Conservation (phyloP, 2,888 invertebrate genomes). For the Nymphalis c-album region DNA sequence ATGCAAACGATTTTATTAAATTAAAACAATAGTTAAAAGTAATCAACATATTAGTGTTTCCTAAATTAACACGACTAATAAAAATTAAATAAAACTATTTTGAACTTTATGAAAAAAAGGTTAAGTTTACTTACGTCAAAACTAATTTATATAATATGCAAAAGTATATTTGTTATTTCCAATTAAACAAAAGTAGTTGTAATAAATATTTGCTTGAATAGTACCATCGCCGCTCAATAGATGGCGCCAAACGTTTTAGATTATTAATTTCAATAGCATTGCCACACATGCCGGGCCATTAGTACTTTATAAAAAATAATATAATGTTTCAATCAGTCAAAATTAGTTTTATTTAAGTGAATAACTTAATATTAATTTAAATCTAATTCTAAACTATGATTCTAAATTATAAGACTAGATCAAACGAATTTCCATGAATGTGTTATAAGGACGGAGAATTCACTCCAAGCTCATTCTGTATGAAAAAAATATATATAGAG, state of each 20-base stretch:
- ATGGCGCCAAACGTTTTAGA: no score
- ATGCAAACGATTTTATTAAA: conserved; percentile 15
- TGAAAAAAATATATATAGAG: conserved; percentile 9
- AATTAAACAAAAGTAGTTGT: no score
- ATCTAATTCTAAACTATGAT: conserved; percentile 38
- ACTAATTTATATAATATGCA: no score
- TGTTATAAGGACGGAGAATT: conserved; percentile 57
- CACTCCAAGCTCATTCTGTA: conserved; percentile 57
- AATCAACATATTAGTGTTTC: conserved; percentile 8
- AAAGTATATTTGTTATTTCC: no score
- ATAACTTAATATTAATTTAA: conserved; percentile 14
- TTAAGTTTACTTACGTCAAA: background rate
- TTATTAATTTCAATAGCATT: no score
- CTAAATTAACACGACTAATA: conserved; percentile 10
- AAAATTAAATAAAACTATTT: conserved; percentile 7
- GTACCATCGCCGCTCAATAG: no score
- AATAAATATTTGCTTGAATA: no score
- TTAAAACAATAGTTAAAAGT: conserved; percentile 16
- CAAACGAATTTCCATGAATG: conserved; percentile 43
- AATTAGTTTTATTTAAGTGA: conserved; percentile 9
- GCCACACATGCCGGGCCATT: no score
- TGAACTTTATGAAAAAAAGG: conserved; percentile 1
- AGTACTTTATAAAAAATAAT: background rate
- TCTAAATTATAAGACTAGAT: conserved; percentile 61
- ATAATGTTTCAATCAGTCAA: background rate